Conservation (phyloP, 2,888 invertebrate species). For the Apotomis turbidana region DNA sequence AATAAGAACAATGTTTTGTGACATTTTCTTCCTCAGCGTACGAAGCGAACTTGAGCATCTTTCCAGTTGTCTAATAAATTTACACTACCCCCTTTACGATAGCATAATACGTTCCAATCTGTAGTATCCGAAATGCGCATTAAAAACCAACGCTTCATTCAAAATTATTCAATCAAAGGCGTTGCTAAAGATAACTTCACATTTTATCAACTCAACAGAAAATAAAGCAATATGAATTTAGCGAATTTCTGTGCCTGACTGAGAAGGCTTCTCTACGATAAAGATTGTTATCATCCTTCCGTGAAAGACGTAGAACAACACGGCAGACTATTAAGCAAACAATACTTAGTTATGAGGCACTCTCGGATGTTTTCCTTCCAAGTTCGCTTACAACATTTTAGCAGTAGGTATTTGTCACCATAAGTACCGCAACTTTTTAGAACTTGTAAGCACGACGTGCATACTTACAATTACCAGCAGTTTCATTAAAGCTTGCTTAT, state of each 20-base stretch:
- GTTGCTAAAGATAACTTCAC: not conserved
- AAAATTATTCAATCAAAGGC: not conserved
- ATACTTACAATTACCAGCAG: too few relatives aligned
- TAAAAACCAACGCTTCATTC: too few relatives aligned
- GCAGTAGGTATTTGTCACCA: not conserved
- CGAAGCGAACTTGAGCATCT: too few relatives aligned
- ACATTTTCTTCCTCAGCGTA: too few relatives aligned
- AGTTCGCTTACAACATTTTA: not conserved
- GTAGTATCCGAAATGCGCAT: too few relatives aligned
- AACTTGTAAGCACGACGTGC: not conserved
- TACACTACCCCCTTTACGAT: too few relatives aligned
- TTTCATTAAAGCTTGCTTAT: too few relatives aligned
- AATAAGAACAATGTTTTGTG: too few relatives aligned
- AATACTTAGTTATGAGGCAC: not conserved
- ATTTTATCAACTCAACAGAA: not conserved
- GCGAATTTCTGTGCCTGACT: not conserved
- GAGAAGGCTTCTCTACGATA: not conserved
- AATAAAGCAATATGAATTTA: not conserved
- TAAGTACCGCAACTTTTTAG: not conserved
- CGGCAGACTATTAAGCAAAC: too few relatives aligned
- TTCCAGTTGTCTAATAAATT: too few relatives aligned
- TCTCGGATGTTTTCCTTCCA: not conserved
- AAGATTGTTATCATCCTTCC: not conserved
- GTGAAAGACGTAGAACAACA: not conserved
- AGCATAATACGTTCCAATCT: too few relatives aligned